A percentile compares a stretch with the other conserved stretches of the same genome.
phyloP scores from a whole-genome alignment of 2,888 invertebrate species.

The Chloroclysta siterata region DNA sequence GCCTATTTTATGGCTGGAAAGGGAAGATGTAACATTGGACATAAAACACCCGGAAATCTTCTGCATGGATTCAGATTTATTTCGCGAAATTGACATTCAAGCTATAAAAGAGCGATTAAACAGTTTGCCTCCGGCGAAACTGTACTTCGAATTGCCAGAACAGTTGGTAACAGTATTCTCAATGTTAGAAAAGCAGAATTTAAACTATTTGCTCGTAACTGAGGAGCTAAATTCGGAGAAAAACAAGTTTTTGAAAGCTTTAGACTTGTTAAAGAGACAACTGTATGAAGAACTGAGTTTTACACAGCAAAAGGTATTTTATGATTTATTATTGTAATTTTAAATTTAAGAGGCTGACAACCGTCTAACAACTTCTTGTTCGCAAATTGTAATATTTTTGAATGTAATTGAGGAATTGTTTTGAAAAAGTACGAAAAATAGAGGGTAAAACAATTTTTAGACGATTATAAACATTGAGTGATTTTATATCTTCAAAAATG shows the following conservation, averaged over 20 bases:
- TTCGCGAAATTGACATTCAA: conserved; percentile 58
- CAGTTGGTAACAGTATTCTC: conserved; percentile 68
- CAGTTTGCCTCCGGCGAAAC: conserved; percentile 60
- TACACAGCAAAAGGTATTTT: conserved; percentile 68
- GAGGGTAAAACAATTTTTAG: too few relatives aligned
- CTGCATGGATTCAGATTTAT: conserved; percentile 64
- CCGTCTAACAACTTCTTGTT: too few relatives aligned
- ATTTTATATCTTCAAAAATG: too few relatives aligned
- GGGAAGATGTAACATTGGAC: conserved; percentile 59
- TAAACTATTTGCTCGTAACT: conserved; percentile 74
- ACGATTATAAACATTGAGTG: too few relatives aligned
- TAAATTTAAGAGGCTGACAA: too few relatives aligned
- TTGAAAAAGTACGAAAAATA: too few relatives aligned
- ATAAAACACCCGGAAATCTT: conserved; percentile 62
- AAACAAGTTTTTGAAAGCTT: conserved; percentile 68
- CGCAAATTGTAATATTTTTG: too few relatives aligned
- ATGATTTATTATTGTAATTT: too few relatives aligned
- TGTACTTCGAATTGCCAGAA: conserved; percentile 71
- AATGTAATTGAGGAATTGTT: too few relatives aligned
- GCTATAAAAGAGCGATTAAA: conserved; percentile 56
- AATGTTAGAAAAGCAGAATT: conserved; percentile 73
- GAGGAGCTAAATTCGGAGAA: conserved; percentile 73
- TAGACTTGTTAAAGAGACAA: conserved; percentile 58
- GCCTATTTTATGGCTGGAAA: conserved; percentile 74
- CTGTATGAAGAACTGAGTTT: conserved; percentile 63